Conservation (phyloP, 1,140 invertebrate species). For the Ridgeia piscesae region DNA sequence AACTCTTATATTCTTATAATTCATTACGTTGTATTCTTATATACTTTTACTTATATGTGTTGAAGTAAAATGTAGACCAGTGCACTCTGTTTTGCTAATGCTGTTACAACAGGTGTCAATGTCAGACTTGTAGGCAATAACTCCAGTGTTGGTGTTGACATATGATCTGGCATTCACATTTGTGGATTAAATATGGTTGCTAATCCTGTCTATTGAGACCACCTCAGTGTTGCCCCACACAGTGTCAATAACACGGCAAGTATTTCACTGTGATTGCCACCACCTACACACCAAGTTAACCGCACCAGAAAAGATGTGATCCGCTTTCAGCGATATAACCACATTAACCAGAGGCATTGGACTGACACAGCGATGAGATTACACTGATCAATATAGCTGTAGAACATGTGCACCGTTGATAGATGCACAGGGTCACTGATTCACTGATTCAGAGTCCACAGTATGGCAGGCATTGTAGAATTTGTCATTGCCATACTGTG, state of each 20-base stretch:
- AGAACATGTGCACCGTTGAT: background rate
- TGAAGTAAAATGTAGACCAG: too few species aligned
- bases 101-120: too few species aligned
- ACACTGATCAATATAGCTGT: background rate
- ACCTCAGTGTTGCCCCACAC: background rate
- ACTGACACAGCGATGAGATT: background rate
- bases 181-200: too few species aligned
- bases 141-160: too few species aligned
- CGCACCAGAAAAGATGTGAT: background rate
- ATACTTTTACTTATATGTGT: too few species aligned
- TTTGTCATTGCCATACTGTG: background rate
- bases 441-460: background rate
- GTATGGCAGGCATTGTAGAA: background rate
- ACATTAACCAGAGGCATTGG: background rate
- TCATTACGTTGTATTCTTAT: too few species aligned
- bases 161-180: too few species aligned
- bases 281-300: background rate
- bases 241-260: background rate
- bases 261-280: background rate
- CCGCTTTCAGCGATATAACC: background rate
- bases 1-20: too few species aligned
- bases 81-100: too few species aligned
- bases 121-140: too few species aligned
- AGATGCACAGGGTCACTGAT: background rate
- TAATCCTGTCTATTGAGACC: background rate